A percentile compares a stretch with the other conserved stretches of the same genome.
Evolutionary conservation across 2,888 invertebrate genomes (phyloP).

Genomic region (Vandiemenella viatica): DNA sequence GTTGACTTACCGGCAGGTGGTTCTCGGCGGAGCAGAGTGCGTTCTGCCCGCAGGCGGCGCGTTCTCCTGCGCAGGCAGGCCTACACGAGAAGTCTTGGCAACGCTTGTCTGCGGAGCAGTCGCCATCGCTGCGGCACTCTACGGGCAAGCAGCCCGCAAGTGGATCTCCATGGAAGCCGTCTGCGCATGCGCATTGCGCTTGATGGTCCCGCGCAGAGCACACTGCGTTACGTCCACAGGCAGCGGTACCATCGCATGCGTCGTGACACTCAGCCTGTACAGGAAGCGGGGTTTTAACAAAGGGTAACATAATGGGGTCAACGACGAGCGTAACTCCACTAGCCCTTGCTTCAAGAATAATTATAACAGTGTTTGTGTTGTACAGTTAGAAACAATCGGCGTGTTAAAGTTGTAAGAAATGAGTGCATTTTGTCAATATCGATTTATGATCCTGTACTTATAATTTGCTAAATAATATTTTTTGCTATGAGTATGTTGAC

Average conservation of each 20-base stretch:
- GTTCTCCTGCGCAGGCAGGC: slow-evolving; percentile 68
- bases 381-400: too few relatives aligned
- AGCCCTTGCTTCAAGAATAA: too few relatives aligned
- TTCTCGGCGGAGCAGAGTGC: slow-evolving; percentile 72
- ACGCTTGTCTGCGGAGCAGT: slow-evolving; percentile 68
- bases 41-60: slow-evolving; percentile 70
- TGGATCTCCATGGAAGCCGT: slow-evolving; percentile 59
- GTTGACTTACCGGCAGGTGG: slow-evolving; percentile 45
- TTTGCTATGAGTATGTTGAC: too few relatives aligned
- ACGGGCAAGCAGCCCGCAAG: slow-evolving; percentile 63
- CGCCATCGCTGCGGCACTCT: slow-evolving; percentile 53
- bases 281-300: slow-evolving; percentile 3
- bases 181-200: slow-evolving; percentile 60
- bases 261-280: slow-evolving; percentile 50
- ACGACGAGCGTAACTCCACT: too few relatives aligned
- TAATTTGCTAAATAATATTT: too few relatives aligned
- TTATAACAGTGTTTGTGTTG: too few relatives aligned
- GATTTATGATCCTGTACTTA: too few relatives aligned
- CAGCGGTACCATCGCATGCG: slow-evolving; percentile 50
- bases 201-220: slow-evolving; percentile 59
- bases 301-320: neutral
- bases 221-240: slow-evolving; percentile 70
- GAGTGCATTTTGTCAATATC: too few relatives aligned
- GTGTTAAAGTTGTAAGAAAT: too few relatives aligned
- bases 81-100: slow-evolving; percentile 73